Percentiles rank a stretch among this genome's conserved stretches.
phyloP scores from a whole-genome alignment of 2,888 invertebrate species.

The Aphidoletes aphidimyza region DNA sequence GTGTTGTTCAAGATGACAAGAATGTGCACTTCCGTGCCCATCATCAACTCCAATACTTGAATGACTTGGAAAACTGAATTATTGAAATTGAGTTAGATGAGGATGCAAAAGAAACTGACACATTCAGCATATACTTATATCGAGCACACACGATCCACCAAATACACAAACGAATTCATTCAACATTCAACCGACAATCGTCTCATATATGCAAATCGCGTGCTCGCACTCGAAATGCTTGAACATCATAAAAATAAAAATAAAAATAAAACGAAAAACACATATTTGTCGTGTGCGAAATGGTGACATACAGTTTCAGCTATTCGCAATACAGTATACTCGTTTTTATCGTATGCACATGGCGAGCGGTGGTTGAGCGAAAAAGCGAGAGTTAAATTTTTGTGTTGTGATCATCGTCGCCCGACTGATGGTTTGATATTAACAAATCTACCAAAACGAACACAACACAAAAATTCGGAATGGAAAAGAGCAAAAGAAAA shows the following conservation, averaged over 20 bases:
- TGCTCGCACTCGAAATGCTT: constrained; percentile 27
- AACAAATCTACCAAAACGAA: background rate
- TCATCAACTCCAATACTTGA: background rate
- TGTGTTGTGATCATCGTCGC: constrained; percentile 35
- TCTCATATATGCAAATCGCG: constrained; percentile 51
- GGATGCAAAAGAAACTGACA: background rate
- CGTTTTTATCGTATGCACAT: no score
- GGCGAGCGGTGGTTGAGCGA: no score
- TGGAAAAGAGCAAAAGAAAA: background rate
- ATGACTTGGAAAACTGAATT: constrained; percentile 9
- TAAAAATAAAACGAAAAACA: constrained; percentile 37
- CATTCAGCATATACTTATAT: background rate
- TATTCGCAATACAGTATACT: no score
- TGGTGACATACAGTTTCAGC: no score
- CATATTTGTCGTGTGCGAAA: constrained; percentile 35
- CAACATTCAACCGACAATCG: constrained; percentile 27
- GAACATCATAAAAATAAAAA: constrained; percentile 42
- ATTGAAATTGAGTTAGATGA: background rate
- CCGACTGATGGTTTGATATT: constrained; percentile 28
- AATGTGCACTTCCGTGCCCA: background rate
- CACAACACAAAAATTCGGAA: background rate
- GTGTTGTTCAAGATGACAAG: background rate
- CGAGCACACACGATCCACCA: no score
- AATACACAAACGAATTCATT: no score
- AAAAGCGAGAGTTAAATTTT: background rate